phyloP scores from a whole-genome alignment of 1,140 invertebrate species.

The Nymphalis io region DNA sequence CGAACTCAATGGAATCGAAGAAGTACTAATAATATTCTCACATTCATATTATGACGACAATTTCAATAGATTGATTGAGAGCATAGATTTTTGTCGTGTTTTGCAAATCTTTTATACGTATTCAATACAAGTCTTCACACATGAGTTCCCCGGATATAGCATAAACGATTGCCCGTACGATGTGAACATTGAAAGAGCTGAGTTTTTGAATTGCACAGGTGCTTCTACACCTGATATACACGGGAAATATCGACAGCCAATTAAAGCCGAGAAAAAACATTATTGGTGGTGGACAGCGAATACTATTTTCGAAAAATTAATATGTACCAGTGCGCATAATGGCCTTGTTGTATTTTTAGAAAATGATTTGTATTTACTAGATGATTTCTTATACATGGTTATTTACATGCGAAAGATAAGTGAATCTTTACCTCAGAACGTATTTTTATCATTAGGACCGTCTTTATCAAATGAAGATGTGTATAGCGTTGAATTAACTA shows the following conservation, averaged over 20 bases:
- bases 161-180: slow-evolving; percentile 45
- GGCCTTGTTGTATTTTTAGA: slow-evolving; percentile 50
- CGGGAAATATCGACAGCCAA: slow-evolving; percentile 37
- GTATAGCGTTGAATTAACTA: slow-evolving; percentile 39
- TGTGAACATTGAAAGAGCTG: slow-evolving; percentile 39
- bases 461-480: slow-evolving; percentile 19
- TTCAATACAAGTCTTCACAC: slow-evolving; percentile 49
- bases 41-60: slow-evolving; percentile 50
- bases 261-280: slow-evolving; percentile 48
- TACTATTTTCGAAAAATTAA: slow-evolving; percentile 54
- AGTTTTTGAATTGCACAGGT: slow-evolving; percentile 44
- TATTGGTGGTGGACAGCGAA: slow-evolving; percentile 65
- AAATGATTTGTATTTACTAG: slow-evolving; percentile 44
- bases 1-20: slow-evolving; percentile 48
- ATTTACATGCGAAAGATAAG: slow-evolving; percentile 48
- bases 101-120: slow-evolving; percentile 62
- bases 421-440: slow-evolving; percentile 36
- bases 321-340: slow-evolving; percentile 32
- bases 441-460: slow-evolving; percentile 45
- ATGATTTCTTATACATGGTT: slow-evolving; percentile 56
- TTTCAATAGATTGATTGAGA: slow-evolving; percentile 44
- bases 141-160: slow-evolving; percentile 49
- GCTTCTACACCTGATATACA: slow-evolving; percentile 45
- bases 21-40: slow-evolving; percentile 55
- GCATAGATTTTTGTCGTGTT: slow-evolving; percentile 54